Conservation (phyloP, 1,140 invertebrate genomes). For the Thalassaphorura encarpata region DNA sequence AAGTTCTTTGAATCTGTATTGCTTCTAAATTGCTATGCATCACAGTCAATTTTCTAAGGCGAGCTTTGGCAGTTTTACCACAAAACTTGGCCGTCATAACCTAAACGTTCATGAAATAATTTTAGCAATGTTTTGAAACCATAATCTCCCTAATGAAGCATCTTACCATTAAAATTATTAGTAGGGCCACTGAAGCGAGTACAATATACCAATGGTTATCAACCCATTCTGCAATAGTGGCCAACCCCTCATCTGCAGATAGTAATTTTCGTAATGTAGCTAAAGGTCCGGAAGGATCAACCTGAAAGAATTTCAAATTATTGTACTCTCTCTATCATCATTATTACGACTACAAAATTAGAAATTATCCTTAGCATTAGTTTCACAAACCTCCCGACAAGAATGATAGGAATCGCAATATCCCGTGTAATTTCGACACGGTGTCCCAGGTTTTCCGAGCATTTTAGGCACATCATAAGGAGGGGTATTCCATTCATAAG, state of each 20-base stretch:
- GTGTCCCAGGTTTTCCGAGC: slow-evolving; percentile 86
- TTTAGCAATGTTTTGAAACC: slow-evolving; percentile 1
- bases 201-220: slow-evolving; percentile 33
- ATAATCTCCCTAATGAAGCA: not conserved
- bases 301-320: slow-evolving; percentile 39
- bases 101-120: slow-evolving; percentile 1
- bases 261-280: slow-evolving; percentile 76
- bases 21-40: slow-evolving; percentile 32
- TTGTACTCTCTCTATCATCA: not conserved
- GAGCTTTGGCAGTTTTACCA: slow-evolving; percentile 26
- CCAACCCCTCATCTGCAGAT: slow-evolving; percentile 77
- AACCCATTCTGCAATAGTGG: slow-evolving; percentile 66
- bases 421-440: slow-evolving; percentile 96
- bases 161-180: slow-evolving; percentile 30
- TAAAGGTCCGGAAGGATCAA: slow-evolving; percentile 88
- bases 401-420: slow-evolving; percentile 69
- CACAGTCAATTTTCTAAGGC: slow-evolving; percentile 29
- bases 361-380: not conserved
- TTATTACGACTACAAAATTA: not conserved
- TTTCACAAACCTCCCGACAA: slow-evolving; percentile 6
- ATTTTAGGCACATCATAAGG: slow-evolving; percentile 85
- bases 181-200: slow-evolving; percentile 21
- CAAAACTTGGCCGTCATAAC: slow-evolving; percentile 22
- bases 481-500: slow-evolving; percentile 77
- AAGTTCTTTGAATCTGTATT: slow-evolving; percentile 29